Evolutionary conservation across 2,113 vertebrate genomes (phyloP).

Genomic region (Otolemur garnettii): DNA sequence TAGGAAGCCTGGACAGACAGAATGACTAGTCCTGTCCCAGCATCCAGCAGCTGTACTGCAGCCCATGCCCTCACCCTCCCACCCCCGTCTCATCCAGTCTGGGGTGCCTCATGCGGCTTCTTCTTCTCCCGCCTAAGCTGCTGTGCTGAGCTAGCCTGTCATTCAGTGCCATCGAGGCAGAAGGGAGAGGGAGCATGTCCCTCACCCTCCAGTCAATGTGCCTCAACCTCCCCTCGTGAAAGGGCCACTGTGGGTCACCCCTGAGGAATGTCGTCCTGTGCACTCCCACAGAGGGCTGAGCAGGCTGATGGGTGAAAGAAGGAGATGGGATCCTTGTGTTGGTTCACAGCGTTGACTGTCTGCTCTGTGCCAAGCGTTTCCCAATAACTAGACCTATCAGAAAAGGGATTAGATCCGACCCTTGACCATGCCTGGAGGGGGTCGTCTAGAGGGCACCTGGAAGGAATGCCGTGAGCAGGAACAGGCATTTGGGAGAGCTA

Average conservation of each 20-base stretch:
- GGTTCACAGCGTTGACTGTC: background rate
- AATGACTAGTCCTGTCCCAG: background rate
- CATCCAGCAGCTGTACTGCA: background rate
- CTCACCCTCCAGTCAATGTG: background rate
- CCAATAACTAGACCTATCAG: background rate
- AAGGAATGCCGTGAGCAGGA: background rate
- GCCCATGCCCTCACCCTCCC: fast-evolving
- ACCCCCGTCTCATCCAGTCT: background rate
- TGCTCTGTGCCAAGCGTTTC: background rate
- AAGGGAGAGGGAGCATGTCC: background rate
- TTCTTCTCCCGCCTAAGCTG: background rate
- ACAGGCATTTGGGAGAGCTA: background rate
- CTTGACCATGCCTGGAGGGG: background rate
- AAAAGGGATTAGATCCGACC: background rate
- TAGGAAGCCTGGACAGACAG: background rate
- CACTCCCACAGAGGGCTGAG: background rate
- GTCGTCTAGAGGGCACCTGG: background rate
- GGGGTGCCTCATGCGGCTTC: background rate
- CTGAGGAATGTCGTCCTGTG: background rate
- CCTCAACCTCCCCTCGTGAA: background rate
- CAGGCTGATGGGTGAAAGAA: background rate
- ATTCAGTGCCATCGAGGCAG: background rate
- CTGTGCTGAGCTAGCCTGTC: background rate
- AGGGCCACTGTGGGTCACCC: background rate
- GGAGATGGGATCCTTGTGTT: background rate